A percentile compares a stretch with the other conserved stretches of the same genome.
Evolutionary conservation across 2,113 vertebrate species (phyloP).

Genomic region (Neopipo cinnamomea): DNA sequence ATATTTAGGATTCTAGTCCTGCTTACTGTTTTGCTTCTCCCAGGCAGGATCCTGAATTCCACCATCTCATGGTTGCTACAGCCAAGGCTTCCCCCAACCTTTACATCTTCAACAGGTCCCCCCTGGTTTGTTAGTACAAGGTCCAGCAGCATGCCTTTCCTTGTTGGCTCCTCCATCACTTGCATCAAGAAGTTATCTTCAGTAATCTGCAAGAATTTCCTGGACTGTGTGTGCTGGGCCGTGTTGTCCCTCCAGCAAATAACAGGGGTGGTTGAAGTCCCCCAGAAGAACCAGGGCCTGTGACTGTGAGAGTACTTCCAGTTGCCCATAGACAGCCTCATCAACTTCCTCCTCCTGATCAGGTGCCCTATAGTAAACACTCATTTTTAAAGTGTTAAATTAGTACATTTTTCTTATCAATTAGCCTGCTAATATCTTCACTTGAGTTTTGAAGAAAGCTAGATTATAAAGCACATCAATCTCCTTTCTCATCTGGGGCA

Average conservation of each 20-base stretch:
- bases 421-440: neutral
- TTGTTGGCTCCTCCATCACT: neutral
- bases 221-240: neutral
- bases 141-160: neutral
- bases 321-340: neutral
- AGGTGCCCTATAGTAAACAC: neutral
- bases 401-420: neutral
- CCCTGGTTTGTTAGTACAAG: neutral
- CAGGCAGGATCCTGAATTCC: neutral
- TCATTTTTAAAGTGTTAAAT: neutral
- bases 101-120: neutral
- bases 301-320: neutral
- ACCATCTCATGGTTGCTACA: neutral
- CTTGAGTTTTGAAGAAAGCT: neutral
- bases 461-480: neutral
- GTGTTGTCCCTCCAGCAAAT: neutral
- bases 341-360: neutral
- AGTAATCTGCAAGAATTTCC: neutral
- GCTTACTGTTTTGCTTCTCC: neutral
- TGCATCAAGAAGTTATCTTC: neutral
- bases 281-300: neutral
- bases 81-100: neutral
- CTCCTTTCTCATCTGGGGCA: neutral
- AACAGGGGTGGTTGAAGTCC: neutral
- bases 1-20: neutral